These are phyloP conservation scores for Leuciscus waleckii DNA, from an alignment of 2,797 vertebrate species.

Conservation along the genomic window DNA sequence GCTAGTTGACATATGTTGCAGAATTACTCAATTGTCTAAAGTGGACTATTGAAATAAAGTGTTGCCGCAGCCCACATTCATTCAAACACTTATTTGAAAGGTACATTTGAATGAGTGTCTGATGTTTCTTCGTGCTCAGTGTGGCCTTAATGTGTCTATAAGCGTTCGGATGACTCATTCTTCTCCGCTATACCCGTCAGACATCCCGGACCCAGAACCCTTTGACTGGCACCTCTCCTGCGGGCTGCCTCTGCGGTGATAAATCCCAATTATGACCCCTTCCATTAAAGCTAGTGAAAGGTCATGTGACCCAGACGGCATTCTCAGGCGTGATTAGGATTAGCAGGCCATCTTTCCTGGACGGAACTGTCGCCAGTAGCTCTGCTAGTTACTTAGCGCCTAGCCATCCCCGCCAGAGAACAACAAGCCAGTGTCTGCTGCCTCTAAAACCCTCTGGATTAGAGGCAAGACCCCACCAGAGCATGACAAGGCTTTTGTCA, in stretches of 20 bases:
- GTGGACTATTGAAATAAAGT: background rate
- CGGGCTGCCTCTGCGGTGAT: slow-evolving; percentile 66
- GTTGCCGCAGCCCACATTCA: background rate
- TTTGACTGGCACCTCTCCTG: slow-evolving; percentile 78
- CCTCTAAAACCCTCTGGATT: slow-evolving; percentile 79
- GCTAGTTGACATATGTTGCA: background rate
- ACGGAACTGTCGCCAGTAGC: slow-evolving; percentile 86
- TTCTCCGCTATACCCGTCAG: slow-evolving; percentile 56
- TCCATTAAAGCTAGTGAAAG: slow-evolving; percentile 66
- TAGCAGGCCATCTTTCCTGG: slow-evolving; percentile 79
- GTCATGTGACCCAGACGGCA: slow-evolving; percentile 81
- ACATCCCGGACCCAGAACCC: slow-evolving; percentile 69
- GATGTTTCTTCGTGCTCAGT: slow-evolving; percentile 3
- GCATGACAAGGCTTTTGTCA: slow-evolving; percentile 82
- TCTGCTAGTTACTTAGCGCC: slow-evolving; percentile 81
- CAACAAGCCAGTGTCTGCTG: slow-evolving; percentile 74
- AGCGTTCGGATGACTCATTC: slow-evolving; percentile 77
- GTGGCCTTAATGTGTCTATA: slow-evolving; percentile 63
- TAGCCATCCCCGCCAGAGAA: slow-evolving; percentile 68
- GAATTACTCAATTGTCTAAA: background rate
- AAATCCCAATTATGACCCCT: slow-evolving; percentile 80
- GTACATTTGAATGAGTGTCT: background rate
- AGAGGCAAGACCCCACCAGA: slow-evolving; percentile 79
- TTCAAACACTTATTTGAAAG: background rate
- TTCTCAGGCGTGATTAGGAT: slow-evolving; percentile 81